phyloP scores from a whole-genome alignment of 2,797 vertebrate species.

The Acrossocheilus fasciatus region DNA sequence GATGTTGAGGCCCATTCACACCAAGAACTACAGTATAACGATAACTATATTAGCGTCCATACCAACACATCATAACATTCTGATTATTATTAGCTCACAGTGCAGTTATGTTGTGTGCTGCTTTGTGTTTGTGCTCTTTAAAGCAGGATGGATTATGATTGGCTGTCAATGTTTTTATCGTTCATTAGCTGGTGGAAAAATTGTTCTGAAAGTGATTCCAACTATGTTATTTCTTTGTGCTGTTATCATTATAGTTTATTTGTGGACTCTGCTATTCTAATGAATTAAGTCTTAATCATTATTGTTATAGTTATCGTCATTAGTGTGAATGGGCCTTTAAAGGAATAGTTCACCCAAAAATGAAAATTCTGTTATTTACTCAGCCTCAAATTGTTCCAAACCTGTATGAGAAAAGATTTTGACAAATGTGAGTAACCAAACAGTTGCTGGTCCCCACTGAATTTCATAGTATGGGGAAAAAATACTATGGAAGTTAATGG shows the following conservation, averaged over 20 bases:
- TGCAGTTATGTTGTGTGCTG: background rate
- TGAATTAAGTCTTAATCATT: background rate
- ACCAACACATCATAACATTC: background rate
- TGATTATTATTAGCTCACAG: background rate
- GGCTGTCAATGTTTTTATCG: background rate
- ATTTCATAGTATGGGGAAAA: background rate
- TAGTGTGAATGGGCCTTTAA: background rate
- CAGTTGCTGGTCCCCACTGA: no score
- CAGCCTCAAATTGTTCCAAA: background rate
- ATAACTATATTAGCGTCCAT: background rate
- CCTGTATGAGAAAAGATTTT: background rate
- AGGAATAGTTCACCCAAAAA: background rate
- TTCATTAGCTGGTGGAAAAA: background rate
- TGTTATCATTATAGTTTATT: background rate
- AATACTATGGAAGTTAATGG: background rate
- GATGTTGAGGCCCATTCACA: background rate
- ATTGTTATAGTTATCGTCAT: background rate
- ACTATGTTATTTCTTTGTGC: background rate
- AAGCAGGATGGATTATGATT: background rate
- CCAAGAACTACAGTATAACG: background rate
- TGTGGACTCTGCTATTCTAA: background rate
- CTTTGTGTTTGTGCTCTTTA: background rate
- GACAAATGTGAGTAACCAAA: background rate
- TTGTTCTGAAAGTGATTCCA: background rate
- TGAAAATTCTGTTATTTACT: background rate